These are phyloP conservation scores for Ceyx melanurus DNA, from an alignment of 2,113 vertebrate species.

Conservation along the genomic window DNA sequence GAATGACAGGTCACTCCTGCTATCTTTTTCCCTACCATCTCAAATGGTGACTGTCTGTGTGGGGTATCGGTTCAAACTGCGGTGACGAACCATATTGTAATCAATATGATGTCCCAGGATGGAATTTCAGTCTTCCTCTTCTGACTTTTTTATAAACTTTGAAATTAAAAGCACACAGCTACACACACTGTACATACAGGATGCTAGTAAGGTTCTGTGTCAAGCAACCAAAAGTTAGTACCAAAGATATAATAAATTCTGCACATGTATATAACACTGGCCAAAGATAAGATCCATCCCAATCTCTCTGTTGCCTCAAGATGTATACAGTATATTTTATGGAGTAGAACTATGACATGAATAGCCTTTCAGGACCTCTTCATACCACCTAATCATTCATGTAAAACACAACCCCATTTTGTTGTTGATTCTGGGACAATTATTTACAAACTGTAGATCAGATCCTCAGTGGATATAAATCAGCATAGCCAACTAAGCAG, in stretches of 20 bases:
- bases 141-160: slow-evolving; percentile 54
- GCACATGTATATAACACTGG: not conserved
- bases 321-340: not conserved
- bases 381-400: not conserved
- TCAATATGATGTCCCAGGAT: slow-evolving; percentile 50
- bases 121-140: slow-evolving; percentile 58
- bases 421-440: not conserved
- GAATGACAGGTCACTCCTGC: slow-evolving; percentile 24
- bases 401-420: not conserved
- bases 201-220: not conserved
- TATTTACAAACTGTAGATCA: not conserved
- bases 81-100: not conserved
- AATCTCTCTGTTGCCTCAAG: not conserved
- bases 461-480: not conserved
- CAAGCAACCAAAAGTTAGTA: not conserved
- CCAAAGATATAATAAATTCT: not conserved
- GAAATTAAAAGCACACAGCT: not conserved
- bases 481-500: not conserved
- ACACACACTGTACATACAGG: not conserved
- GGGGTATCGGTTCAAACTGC: not conserved
- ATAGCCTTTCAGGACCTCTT: not conserved
- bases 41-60: not conserved
- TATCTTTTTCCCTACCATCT: slow-evolving; percentile 64
- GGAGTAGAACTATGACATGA: not conserved
- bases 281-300: not conserved